phyloP scores from a whole-genome alignment of 2,113 vertebrate genomes.

The Dromiciops gliroides region DNA sequence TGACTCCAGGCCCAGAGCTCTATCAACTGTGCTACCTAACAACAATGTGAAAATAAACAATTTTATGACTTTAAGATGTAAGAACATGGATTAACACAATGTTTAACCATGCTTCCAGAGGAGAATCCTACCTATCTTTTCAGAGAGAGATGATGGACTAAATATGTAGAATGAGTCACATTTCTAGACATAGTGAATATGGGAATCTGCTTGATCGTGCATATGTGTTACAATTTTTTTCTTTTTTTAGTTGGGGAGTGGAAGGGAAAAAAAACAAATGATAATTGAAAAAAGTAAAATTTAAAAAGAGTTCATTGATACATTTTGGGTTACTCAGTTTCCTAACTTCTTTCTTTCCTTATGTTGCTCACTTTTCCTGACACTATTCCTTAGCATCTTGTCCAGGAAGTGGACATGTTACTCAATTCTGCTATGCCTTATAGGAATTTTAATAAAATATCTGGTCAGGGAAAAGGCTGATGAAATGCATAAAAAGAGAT shows the following conservation, averaged over 20 bases:
- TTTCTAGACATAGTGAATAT: neutral
- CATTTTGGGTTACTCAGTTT: neutral
- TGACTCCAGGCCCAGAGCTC: too few species aligned
- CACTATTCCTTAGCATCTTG: neutral
- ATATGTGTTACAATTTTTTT: neutral
- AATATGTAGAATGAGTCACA: neutral
- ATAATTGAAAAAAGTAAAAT: neutral
- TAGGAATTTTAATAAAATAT: neutral
- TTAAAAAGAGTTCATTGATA: neutral
- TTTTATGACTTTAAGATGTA: too few species aligned
- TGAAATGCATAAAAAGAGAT: neutral
- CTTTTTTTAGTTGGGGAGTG: neutral
- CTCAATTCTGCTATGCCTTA: neutral
- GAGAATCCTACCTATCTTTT: neutral
- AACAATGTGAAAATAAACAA: too few species aligned
- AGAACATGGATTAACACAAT: neutral
- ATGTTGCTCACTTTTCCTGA: neutral
- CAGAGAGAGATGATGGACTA: neutral
- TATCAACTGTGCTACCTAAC: too few species aligned
- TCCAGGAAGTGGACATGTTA: neutral
- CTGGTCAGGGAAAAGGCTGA: neutral
- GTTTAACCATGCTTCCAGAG: neutral
- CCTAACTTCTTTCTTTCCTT: neutral
- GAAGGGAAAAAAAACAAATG: neutral
- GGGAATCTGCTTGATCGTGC: neutral